Conservation (phyloP, 2,797 vertebrate species). For the Alectoris magna region DNA sequence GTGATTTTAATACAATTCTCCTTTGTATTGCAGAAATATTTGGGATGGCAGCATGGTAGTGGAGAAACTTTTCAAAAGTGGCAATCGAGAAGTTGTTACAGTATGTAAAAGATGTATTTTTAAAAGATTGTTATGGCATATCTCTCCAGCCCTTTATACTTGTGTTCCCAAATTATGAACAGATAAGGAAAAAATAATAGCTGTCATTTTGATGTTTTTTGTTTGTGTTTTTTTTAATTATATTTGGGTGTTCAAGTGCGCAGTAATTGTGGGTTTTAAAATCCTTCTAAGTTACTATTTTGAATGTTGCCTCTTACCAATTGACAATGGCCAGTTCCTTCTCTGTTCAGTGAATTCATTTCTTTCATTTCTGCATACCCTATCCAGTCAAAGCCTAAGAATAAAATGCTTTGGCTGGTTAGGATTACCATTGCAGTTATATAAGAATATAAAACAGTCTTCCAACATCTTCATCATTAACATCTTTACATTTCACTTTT, state of each 20-base stretch:
- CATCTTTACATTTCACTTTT: not conserved
- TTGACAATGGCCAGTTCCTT: not conserved
- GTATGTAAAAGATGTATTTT: conserved; percentile 80
- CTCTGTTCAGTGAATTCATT: not conserved
- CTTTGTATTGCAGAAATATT: conserved; percentile 88
- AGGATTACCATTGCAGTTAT: not conserved
- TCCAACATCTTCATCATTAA: not conserved
- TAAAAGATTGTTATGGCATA: not conserved
- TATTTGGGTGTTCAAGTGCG: not conserved
- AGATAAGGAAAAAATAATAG: fast-evolving
- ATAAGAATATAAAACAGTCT: not conserved
- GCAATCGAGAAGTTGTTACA: conserved; percentile 86
- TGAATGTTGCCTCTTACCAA: not conserved
- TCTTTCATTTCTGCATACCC: not conserved
- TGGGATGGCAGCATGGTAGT: conserved; percentile 95
- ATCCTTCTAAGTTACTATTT: not conserved
- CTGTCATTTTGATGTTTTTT: not conserved
- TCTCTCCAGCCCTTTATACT: not conserved
- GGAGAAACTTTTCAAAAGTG: conserved; percentile 89
- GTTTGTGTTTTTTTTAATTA: not conserved
- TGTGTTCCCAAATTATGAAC: not conserved
- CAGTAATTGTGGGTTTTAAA: not conserved
- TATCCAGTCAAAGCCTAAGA: not conserved
- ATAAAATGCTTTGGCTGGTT: not conserved
- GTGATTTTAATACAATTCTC: not conserved